phyloP scores from a whole-genome alignment of 1,140 invertebrate genomes.

The Panagrolaimus sp. region DNA sequence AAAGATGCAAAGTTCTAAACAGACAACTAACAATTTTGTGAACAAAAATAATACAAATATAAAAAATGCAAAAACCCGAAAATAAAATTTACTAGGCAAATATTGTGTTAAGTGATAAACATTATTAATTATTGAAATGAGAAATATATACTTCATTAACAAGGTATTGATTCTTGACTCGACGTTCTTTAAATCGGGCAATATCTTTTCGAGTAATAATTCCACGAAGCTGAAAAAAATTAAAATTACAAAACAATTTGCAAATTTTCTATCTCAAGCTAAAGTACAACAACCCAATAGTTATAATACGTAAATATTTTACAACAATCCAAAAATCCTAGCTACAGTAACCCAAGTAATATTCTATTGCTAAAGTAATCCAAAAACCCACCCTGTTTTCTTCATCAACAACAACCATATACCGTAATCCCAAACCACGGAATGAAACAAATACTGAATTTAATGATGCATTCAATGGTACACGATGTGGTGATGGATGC shows the following conservation, averaged over 20 bases:
- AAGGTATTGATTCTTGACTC: slow-evolving; percentile 35
- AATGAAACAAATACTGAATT: slow-evolving; percentile 85
- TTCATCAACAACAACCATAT: slow-evolving; percentile 87
- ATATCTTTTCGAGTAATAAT: slow-evolving; percentile 91
- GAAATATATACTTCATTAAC: slow-evolving; percentile 44
- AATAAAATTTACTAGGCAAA: too few species aligned
- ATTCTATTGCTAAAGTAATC: too few species aligned
- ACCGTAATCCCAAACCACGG: slow-evolving; percentile 82
- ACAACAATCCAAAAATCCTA: too few species aligned
- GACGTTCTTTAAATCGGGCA: slow-evolving; percentile 64
- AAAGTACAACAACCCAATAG: too few species aligned
- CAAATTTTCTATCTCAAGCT: too few species aligned
- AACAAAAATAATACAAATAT: too few species aligned
- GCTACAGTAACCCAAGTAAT: too few species aligned
- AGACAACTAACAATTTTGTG: too few species aligned
- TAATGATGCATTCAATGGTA: slow-evolving; percentile 67
- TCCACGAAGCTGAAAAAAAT: slow-evolving; percentile 72
- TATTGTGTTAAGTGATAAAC: not conserved
- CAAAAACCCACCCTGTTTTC: slow-evolving; percentile 69
- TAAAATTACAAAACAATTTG: not conserved
- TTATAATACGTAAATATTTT: not conserved
- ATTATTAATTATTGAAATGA: slow-evolving; percentile 16
- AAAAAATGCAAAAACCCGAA: too few species aligned
- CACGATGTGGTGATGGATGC: slow-evolving; percentile 56
- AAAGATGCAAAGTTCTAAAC: too few species aligned